phyloP scores from a whole-genome alignment of 2,888 invertebrate genomes.

The Mesochorus sp. region DNA sequence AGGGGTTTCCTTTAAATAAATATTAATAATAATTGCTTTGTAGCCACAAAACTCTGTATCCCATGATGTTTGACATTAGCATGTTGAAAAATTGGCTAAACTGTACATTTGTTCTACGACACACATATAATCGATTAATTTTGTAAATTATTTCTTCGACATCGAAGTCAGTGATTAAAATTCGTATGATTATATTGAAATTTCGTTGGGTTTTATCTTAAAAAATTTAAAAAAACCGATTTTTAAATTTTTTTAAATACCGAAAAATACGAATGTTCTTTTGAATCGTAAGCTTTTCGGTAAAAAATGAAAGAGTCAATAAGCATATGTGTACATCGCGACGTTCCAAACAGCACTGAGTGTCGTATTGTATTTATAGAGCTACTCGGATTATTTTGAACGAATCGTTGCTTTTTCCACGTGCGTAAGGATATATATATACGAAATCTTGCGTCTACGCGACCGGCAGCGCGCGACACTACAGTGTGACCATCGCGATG shows the following conservation, averaged over 20 bases:
- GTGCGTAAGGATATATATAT: conserved; percentile 64
- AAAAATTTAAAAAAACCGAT: not conserved
- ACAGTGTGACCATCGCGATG: conserved; percentile 22
- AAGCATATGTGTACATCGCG: conserved; percentile 79
- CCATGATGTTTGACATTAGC: not conserved
- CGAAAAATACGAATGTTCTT: no score
- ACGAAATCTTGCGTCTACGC: conserved; percentile 39
- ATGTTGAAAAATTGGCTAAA: not conserved
- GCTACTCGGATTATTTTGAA: conserved; percentile 78
- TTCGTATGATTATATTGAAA: not conserved
- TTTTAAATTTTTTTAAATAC: conserved; percentile 17
- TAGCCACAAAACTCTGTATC: not conserved
- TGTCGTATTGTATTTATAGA: conserved; percentile 82
- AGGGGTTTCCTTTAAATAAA: not conserved
- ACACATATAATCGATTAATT: no score
- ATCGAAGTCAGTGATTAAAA: no score
- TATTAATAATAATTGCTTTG: not conserved
- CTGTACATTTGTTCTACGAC: not conserved
- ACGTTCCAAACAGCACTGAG: conserved; percentile 80
- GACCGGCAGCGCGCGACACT: conserved; percentile 24
- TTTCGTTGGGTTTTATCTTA: not conserved
- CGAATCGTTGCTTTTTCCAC: conserved; percentile 74
- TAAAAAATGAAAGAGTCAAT: conserved; percentile 66
- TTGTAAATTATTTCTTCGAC: not conserved
- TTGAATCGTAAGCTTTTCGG: conserved; percentile 43